Evolutionary conservation across 2,888 invertebrate species (phyloP), one percentile per base, ranked within the genome.

Genomic region (Ophonus ardosiacus): DNA sequence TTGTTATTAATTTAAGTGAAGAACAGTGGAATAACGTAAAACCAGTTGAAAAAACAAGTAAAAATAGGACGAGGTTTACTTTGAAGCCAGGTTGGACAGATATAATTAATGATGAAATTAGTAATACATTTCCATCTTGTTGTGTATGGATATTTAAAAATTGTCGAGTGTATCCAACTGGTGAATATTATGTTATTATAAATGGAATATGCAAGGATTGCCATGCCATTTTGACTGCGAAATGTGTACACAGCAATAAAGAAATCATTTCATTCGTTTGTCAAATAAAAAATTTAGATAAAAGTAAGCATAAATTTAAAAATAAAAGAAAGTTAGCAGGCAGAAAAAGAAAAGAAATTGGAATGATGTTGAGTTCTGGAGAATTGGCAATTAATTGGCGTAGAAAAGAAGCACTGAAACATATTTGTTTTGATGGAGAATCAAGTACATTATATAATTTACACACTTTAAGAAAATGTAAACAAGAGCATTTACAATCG

Each of bases 361-460:
- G 59, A 21, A 57, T 8, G 1, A 1, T 21, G 24, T 31, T 59
- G 18, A 24, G 56, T n/a, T 10, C 10, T 57, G 79, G 59, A 31
- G 57, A 79, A 59, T 79, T 79, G n/a, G 59, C 79, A 24, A 21
- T 59, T 21, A 79, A 79, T 13, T 79, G 59, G 79, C 56, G 59
- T 15, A n/a, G 79, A 13, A 21, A 79, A 79, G 13, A 56, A 10
- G 79, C 59, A 13, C 18, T 21, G 2, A 59, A 79, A 57, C 0
- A 56, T 63, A 63, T 21, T 17, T 21, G 6, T 63, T 57, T n/a
- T 57, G 3, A n/a, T 7, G 57, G 57, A n/a, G 3, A 57, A 57
- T 57, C 57, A 8, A 57, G 15, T 57, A 57, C 57, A 57, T 57
- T 57, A 17, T 57, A 57, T 17, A 57, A 1, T 1, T 57, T 57